Percentiles rank a stretch among this genome's conserved stretches.
Evolutionary conservation across 2,797 vertebrate species (phyloP).

Genomic region (Botia kubotai): DNA sequence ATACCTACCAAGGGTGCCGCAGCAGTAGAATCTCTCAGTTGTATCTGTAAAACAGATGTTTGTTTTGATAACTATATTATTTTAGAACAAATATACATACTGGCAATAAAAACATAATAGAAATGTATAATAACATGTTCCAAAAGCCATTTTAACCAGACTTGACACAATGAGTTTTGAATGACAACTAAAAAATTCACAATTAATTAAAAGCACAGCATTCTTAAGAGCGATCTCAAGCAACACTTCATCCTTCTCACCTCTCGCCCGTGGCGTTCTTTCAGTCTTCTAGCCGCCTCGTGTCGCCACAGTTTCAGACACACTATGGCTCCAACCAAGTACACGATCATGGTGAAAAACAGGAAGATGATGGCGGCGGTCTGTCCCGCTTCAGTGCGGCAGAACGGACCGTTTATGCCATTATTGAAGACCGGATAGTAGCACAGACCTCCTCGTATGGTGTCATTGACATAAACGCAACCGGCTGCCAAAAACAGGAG

Average conservation of each 20-base stretch:
- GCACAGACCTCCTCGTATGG: conserved; percentile 91
- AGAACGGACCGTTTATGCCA: conserved; percentile 85
- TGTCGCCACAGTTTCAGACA: conserved; percentile 94
- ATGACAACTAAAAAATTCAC: too few species aligned
- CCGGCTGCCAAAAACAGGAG: conserved; percentile 89
- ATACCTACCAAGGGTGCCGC: conserved; percentile 78
- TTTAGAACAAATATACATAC: neutral
- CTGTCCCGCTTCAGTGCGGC: conserved; percentile 92
- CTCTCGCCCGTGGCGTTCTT: conserved; percentile 81
- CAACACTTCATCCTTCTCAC: conserved; percentile 68
- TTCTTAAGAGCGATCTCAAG: neutral
- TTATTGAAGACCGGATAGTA: conserved; percentile 89
- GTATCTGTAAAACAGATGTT: conserved; percentile 75
- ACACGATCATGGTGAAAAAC: conserved; percentile 86
- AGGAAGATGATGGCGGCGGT: conserved; percentile 93
- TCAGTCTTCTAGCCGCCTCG: conserved; percentile 82
- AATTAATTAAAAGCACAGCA: neutral
- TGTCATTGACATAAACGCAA: conserved; percentile 91
- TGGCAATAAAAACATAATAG: neutral
- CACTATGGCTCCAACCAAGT: conserved; percentile 88
- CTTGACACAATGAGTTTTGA: too few species aligned
- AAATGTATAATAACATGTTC: neutral
- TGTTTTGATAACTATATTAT: neutral
- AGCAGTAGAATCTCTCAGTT: conserved; percentile 68
- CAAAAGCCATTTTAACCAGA: neutral